These are phyloP conservation scores for Thaumetopoea pityocampa DNA, from an alignment of 1,140 invertebrate species.

Conservation along the genomic window DNA sequence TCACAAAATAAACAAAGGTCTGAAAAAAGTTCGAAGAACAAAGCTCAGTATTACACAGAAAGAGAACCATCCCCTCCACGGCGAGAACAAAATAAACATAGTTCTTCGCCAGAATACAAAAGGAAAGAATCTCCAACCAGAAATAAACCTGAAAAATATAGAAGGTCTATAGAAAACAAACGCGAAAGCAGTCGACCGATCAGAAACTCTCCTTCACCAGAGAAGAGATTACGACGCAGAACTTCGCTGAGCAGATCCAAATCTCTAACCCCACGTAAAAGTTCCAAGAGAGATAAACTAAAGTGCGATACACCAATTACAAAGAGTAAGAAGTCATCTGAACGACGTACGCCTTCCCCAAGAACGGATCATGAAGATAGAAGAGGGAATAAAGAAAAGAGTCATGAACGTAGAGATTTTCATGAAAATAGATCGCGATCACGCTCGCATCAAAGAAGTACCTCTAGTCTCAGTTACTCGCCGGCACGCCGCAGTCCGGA, in stretches of 20 bases:
- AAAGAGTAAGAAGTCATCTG: constrained; percentile 34
- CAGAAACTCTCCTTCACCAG: constrained; percentile 36
- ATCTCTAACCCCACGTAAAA: constrained; percentile 34
- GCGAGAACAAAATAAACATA: constrained; percentile 11
- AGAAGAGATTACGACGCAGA: constrained; percentile 26
- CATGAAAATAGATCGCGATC: constrained; percentile 36
- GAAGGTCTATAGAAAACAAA: constrained; percentile 33
- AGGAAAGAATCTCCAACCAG: constrained; percentile 27
- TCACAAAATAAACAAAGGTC: constrained; percentile 29
- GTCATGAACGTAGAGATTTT: constrained; percentile 29
- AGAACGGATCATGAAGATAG: constrained; percentile 28
- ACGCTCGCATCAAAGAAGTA: constrained; percentile 50
- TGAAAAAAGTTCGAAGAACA: constrained; percentile 38
- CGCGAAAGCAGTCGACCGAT: constrained; percentile 30
- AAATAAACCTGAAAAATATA: constrained; percentile 39
- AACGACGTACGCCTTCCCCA: constrained; percentile 32
- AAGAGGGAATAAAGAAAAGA: constrained; percentile 32
- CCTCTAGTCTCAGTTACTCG: constrained; percentile 81
- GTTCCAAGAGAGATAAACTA: constrained; percentile 38
- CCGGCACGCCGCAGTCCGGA: constrained; percentile 80
- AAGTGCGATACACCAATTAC: constrained; percentile 30
- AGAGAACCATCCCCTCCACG: constrained; percentile 29
- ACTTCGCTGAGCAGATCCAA: constrained; percentile 39
- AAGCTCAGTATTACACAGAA: constrained; percentile 35
- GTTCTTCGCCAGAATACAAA: constrained; percentile 33